Conservation (phyloP, 2,797 vertebrate species). For the Arctocebus calabarensis region DNA sequence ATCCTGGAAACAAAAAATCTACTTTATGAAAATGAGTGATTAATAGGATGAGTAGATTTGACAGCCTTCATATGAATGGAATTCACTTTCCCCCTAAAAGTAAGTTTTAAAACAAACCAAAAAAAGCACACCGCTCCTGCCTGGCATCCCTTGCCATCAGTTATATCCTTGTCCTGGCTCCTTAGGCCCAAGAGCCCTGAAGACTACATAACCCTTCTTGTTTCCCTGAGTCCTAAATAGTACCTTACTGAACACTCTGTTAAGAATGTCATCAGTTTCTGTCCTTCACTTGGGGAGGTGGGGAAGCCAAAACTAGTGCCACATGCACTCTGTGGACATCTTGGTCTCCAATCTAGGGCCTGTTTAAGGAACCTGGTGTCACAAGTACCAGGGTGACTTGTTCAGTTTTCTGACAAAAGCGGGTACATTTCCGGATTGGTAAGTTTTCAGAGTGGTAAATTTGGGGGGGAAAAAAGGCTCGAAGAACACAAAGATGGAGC, state of each 20-base stretch:
- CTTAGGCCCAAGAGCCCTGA: not conserved
- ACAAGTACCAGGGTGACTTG: conserved; percentile 1
- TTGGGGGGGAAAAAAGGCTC: not conserved
- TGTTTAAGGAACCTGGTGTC: not conserved
- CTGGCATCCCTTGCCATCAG: not conserved
- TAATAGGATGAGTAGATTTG: conserved; percentile 11
- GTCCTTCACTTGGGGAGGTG: not conserved
- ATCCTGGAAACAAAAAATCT: not conserved
- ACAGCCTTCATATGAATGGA: not conserved
- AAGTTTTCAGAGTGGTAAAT: not conserved
- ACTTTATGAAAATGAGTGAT: conserved; percentile 49
- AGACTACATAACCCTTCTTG: not conserved
- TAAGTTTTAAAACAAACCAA: conserved; percentile 33
- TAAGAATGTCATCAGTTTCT: not conserved
- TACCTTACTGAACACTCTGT: conserved; percentile 31
- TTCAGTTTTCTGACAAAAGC: conserved; percentile 52
- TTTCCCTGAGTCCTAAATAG: not conserved
- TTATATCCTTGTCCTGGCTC: not conserved
- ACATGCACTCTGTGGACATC: not conserved
- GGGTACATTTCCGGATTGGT: conserved; percentile 19
- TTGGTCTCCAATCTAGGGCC: not conserved
- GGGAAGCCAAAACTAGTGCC: conserved; percentile 17
- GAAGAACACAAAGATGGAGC: conserved; percentile 61
- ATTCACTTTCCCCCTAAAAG: not conserved
- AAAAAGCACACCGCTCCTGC: not conserved